Evolutionary conservation across 2,888 invertebrate genomes (phyloP).

Genomic region (Patella depressa): DNA sequence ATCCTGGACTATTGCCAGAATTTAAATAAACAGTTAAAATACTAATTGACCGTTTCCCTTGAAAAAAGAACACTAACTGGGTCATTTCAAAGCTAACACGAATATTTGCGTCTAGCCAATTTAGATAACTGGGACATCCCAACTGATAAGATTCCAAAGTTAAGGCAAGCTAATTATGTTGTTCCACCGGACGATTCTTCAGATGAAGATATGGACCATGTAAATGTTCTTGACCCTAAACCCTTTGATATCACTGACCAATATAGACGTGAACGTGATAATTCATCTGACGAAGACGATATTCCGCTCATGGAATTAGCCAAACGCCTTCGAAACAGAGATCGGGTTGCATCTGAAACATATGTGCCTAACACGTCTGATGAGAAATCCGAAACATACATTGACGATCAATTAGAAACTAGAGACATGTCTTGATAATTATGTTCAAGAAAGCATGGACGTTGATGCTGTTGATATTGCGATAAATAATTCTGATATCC

Average conservation of each 20-base stretch:
- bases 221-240: background rate
- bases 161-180: slow-evolving; percentile 21
- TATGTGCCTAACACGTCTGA: background rate
- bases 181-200: slow-evolving; percentile 14
- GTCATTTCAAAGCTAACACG: no score
- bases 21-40: no score
- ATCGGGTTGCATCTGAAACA: background rate
- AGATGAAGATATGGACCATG: background rate
- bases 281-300: slow-evolving; percentile 14
- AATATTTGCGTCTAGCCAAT: background rate
- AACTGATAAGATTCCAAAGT: background rate
- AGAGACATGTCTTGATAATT: background rate
- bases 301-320: slow-evolving; percentile 14
- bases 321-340: slow-evolving; percentile 3
- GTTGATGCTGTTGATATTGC: no score
- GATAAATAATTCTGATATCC: no score
- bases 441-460: background rate
- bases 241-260: background rate
- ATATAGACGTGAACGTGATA: background rate
- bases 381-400: background rate
- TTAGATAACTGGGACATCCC: slow-evolving; percentile 24
- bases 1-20: no score
- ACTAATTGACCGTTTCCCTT: no score
- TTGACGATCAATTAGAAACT: background rate
- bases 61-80: no score